phyloP scores from a whole-genome alignment of 2,113 vertebrate genomes.

The Typhlomys cinereus region DNA sequence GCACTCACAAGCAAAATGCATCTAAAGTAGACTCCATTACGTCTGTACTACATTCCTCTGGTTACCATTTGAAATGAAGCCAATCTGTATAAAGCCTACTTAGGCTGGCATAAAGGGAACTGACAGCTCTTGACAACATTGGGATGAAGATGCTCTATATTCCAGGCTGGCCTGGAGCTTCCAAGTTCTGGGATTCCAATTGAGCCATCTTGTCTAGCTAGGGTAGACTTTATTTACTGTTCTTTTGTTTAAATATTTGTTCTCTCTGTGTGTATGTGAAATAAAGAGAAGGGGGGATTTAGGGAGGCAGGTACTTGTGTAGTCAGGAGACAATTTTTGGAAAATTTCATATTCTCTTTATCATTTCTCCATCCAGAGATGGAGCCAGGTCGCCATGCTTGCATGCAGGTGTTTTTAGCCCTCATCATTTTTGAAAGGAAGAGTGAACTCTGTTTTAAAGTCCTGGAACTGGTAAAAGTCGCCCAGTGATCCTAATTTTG shows the following conservation, averaged over 20 bases:
- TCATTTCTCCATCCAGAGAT: no score
- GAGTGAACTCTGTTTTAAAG: not conserved
- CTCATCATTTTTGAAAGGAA: not conserved
- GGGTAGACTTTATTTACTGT: not conserved
- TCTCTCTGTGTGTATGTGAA: no score
- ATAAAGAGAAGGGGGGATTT: no score
- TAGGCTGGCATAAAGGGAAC: not conserved
- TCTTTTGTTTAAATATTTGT: not conserved
- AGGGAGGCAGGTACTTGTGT: no score
- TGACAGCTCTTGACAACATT: not conserved
- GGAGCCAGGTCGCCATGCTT: no score
- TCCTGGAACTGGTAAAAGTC: not conserved
- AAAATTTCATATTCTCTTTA: no score
- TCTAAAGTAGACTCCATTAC: not conserved
- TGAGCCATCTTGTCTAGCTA: not conserved
- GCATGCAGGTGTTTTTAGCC: no score
- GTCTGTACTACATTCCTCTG: not conserved
- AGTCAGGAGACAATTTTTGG: no score
- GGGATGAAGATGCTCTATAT: not conserved
- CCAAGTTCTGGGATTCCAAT: not conserved
- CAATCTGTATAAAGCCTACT: not conserved
- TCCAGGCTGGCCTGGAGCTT: not conserved
- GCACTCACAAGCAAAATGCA: slow-evolving; percentile 2
- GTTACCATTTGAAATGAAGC: slow-evolving; percentile 43
- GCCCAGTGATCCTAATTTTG: not conserved